phyloP scores from a whole-genome alignment of 2,113 vertebrate genomes.

The Takifugu flavidus region DNA sequence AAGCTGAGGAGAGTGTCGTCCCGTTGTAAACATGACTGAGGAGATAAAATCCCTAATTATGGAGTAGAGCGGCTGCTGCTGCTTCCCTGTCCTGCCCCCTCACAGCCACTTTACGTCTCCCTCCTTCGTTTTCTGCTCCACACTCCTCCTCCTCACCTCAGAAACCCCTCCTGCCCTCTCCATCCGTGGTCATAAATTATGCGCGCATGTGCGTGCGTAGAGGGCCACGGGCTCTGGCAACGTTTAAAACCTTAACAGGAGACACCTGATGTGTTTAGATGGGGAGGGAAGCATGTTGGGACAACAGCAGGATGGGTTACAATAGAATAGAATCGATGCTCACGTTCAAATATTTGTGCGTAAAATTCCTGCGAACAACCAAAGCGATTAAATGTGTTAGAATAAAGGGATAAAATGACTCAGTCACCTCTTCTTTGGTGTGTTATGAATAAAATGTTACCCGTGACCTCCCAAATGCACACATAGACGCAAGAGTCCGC shows the following conservation, averaged over 20 bases:
- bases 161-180: constrained; percentile 23
- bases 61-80: constrained; percentile 29
- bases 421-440: constrained; percentile 58
- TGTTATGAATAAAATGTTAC: constrained; percentile 53
- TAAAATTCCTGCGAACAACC: constrained; percentile 64
- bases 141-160: constrained; percentile 56
- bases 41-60: constrained; percentile 34
- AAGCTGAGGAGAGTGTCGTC: neutral
- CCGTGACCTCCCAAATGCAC: constrained; percentile 8
- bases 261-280: constrained; percentile 10
- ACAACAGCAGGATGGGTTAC: no score
- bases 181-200: constrained; percentile 26
- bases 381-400: constrained; percentile 62
- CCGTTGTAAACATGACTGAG: constrained; percentile 18
- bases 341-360: constrained; percentile 44
- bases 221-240: neutral
- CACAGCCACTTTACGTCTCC: constrained; percentile 37
- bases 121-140: constrained; percentile 21
- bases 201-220: constrained; percentile 17
- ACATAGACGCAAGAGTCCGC: neutral
- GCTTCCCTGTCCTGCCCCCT: constrained; percentile 25
- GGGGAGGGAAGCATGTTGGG: no score
- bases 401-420: constrained; percentile 62
- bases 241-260: neutral
- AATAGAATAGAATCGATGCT: no score